Percentiles rank a stretch among this genome's conserved stretches.
phyloP scores from a whole-genome alignment of 2,888 invertebrate species.

The Eupelmus urozonus region DNA sequence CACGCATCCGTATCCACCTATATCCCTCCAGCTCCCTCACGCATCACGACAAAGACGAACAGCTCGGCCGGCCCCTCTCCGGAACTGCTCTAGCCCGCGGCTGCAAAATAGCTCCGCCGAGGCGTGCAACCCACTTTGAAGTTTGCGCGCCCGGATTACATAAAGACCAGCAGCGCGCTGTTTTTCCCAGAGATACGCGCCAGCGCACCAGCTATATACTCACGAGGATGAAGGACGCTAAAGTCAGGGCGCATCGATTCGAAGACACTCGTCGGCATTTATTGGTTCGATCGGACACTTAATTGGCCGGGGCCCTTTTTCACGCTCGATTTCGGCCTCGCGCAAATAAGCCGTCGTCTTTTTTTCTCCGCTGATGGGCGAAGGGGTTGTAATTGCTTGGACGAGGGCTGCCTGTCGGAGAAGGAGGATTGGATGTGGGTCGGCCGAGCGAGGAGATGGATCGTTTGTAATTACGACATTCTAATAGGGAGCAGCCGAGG shows the following conservation, averaged over 20 bases:
- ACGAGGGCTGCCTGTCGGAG: too few species aligned
- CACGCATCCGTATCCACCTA: background rate
- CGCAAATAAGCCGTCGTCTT: too few species aligned
- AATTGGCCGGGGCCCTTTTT: background rate
- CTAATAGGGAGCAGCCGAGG: too few species aligned
- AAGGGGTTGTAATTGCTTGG: too few species aligned
- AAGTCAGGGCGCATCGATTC: constrained; percentile 16
- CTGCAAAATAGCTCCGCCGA: constrained; percentile 70
- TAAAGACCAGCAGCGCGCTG: constrained; percentile 51
- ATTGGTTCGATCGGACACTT: constrained; percentile 20
- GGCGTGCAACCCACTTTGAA: constrained; percentile 72
- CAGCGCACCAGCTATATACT: too few species aligned
- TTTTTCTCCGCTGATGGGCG: too few species aligned
- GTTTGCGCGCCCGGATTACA: constrained; percentile 59
- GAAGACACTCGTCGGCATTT: background rate
- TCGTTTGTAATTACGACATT: too few species aligned
- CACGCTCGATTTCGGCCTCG: constrained; percentile 13
- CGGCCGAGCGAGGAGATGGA: too few species aligned
- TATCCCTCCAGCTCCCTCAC: too few species aligned
- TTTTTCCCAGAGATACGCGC: constrained; percentile 19
- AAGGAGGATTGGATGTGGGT: too few species aligned
- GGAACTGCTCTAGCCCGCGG: background rate
- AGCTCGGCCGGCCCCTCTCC: too few species aligned
- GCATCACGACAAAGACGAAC: too few species aligned
- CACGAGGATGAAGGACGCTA: background rate